Evolutionary conservation across 2,888 invertebrate species (phyloP), one percentile per base, ranked within the genome.

Genomic region (Drosophila falleni): DNA sequence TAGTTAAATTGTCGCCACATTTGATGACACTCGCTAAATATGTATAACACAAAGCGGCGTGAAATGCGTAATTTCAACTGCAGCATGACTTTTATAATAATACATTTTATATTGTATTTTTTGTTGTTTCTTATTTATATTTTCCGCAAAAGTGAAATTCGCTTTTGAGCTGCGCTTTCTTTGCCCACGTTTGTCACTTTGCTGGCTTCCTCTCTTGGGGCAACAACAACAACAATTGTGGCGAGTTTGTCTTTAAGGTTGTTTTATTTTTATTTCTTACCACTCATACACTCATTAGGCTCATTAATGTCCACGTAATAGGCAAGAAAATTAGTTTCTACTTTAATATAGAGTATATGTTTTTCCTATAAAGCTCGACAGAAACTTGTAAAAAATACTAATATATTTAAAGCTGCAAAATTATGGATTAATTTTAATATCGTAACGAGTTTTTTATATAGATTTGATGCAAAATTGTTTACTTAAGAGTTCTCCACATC

Each of bases 131-230:
- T 37, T 55, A 15, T 19, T 49, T 63, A 13, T 49, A 55, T 63
- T 33, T 49, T 49, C 39, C 55, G 47, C 62, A 82, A 90, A 89
- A 89, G 89, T 84, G 90, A 90, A 89, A 90, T 75, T 75, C 54
- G 59, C 82, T 76, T 71, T 51, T 64, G 11, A 77, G 66, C 63
- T 53, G 54, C 66, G 72, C 68, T 83, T 74, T 79, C 71, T 65
- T 74, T 77, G 67, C 66, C 50, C 35, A 35, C 26, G 35, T 46
- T 16, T 67, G 69, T 44, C 66, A 87, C 86, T 89, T 87, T 76
- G 77, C 71, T 68, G 89, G 80, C 89, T 89, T 89, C 88, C 75
- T 56, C 73, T 41, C 42, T 19, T 29, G n/a, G 13, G 13, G 41
- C 39, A 55, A 71, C 33, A 37, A 29, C 41, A 39, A 54, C 16